Percentiles rank a stretch among this genome's conserved stretches.
Evolutionary conservation across 2,888 invertebrate genomes (phyloP).

Genomic region (Melitaea athalia): DNA sequence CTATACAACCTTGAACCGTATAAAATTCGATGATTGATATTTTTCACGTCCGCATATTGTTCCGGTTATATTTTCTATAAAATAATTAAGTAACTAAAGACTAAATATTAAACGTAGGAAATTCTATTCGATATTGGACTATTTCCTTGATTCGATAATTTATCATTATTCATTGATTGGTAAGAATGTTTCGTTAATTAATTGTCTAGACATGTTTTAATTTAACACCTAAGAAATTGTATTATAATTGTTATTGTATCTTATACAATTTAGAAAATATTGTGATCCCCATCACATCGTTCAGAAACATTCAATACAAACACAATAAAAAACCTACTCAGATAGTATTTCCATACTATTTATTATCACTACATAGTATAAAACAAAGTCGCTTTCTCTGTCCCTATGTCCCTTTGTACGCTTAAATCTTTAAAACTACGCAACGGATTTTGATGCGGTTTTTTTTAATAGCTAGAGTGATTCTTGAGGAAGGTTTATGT

Average conservation of each 20-base stretch:
- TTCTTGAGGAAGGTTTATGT: too few species aligned
- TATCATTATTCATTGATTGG: neutral
- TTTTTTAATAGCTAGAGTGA: too few species aligned
- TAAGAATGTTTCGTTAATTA: neutral
- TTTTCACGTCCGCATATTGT: constrained; percentile 18
- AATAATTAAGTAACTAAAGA: neutral
- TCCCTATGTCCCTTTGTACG: too few species aligned
- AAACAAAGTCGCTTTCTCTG: too few species aligned
- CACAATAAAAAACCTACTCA: too few species aligned
- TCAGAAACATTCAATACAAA: too few species aligned
- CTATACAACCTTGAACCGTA: constrained; percentile 13
- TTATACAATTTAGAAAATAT: neutral
- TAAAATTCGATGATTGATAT: constrained; percentile 20
- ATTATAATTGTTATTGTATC: neutral
- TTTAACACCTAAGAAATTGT: too few species aligned
- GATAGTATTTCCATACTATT: too few species aligned
- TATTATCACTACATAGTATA: too few species aligned
- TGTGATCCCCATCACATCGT: neutral
- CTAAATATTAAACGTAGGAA: neutral
- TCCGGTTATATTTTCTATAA: constrained; percentile 16
- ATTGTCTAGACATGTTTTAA: neutral
- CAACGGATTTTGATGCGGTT: too few species aligned
- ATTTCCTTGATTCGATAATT: constrained; percentile 5
- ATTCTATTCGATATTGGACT: neutral
- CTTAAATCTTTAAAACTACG: too few species aligned